Base-by-base conservation (phyloP, 53 echinoderm and acorn worm species). In the Actinopyga echinites region DNA sequence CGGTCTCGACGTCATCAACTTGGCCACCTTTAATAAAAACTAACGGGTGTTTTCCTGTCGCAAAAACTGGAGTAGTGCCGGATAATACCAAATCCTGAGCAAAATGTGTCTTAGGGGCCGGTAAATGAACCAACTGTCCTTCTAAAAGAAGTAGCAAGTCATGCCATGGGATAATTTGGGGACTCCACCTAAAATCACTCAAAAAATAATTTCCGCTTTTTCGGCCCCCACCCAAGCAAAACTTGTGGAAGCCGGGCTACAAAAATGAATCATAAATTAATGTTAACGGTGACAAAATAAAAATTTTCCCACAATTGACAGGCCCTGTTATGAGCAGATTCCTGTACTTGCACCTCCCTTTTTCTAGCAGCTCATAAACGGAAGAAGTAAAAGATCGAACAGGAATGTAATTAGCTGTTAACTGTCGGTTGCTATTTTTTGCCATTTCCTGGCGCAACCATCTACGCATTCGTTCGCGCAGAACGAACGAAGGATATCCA, bases 171-270 rank as follows among this genome's bases (percentile, higher is more conserved):
- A 86, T n/a, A n/a, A n/a, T n/a, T n/a, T n/a, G n/a, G n/a, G n/a
- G n/a, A n/a, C n/a, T n/a, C n/a, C n/a, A n/a, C 1, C 83, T 8
- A 57, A 74, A 74, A 38, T 84, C 85, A 58, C 74, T 84, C 2
- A 84, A 25, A 84, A 84, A 21, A 84, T 20, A 19, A 84, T n/a
- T 74, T 84, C 85, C 0, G 59, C 74, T 15, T 74, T 74, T 25
- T 84, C 83, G 0, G 83, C 83, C 49, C 83, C 83, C 0, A 83
- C 83, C 83, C 83, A 83, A 20, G 83, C 83, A 58, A 84, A 84
- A 17, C 13, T 53, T 11, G 8, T 73, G 24, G 74, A 55, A 28
- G 85, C 65, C 0, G 83, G 83, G 43, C 65, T 74, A 22, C 40
- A 65, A 8, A 74, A 84, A n/a, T 44, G 42, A 24, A 1, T 58